A percentile compares a stretch with the other conserved stretches of the same genome.
phyloP scores from a whole-genome alignment of 1,140 invertebrate genomes.

The Propsilocerus akamusi region DNA sequence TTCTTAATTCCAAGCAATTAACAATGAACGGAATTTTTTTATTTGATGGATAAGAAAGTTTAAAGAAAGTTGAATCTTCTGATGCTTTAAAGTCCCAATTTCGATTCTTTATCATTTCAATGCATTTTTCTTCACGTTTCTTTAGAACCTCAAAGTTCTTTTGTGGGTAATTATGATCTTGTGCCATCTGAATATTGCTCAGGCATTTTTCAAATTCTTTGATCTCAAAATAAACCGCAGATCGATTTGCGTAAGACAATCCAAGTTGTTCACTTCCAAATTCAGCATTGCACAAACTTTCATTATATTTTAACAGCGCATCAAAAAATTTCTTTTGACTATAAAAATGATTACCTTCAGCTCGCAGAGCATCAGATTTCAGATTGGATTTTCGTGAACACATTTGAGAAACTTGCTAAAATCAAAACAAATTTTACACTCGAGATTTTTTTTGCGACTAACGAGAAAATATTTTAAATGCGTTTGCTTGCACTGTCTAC shows the following conservation, averaged over 20 bases:
- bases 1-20: neutral
- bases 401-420: neutral
- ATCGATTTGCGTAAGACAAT: constrained; percentile 52
- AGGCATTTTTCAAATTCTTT: constrained; percentile 39
- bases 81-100: neutral
- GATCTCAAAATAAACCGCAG: constrained; percentile 41
- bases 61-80: neutral
- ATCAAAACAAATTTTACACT: too few species aligned
- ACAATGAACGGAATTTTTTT: neutral
- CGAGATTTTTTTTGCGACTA: too few species aligned
- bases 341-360: neutral
- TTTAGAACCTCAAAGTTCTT: constrained; percentile 30
- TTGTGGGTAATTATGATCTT: constrained; percentile 28
- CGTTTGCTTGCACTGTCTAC: too few species aligned
- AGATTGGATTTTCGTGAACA: neutral
- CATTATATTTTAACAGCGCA: constrained; percentile 37
- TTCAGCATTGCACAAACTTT: constrained; percentile 35
- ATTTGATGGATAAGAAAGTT: neutral
- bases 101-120: constrained; percentile 19
- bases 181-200: constrained; percentile 31
- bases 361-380: neutral
- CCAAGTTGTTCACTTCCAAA: constrained; percentile 30
- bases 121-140: constrained; percentile 28
- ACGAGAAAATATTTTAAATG: too few species aligned
- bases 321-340: constrained; percentile 26